Percentiles rank a stretch among this genome's conserved stretches.
Conservation (phyloP, 2,888 invertebrate genomes). For the Pseudanteris insignis region DNA sequence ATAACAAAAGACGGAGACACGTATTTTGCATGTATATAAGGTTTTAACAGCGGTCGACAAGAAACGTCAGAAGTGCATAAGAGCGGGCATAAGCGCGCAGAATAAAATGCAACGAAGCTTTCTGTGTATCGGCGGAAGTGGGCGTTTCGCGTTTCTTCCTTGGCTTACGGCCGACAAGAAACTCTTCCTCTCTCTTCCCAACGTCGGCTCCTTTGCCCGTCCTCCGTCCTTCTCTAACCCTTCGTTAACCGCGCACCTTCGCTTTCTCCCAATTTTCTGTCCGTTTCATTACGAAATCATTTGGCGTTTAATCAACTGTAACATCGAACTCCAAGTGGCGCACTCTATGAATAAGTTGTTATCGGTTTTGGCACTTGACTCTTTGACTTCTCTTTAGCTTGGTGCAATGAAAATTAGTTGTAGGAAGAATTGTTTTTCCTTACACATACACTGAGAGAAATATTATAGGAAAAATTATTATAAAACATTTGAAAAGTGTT, state of each 20-base stretch:
- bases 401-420: no score
- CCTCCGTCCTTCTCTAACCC: constrained; percentile 10
- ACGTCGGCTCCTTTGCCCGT: constrained; percentile 26
- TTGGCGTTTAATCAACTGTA: constrained; percentile 62
- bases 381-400: no score
- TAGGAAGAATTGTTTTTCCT: no score
- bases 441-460: no score
- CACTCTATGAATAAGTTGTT: constrained; percentile 58
- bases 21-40: neutral
- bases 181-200: constrained; percentile 46
- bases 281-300: constrained; percentile 49
- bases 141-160: constrained; percentile 57
- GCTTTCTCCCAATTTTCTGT: neutral
- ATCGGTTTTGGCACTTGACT: constrained; percentile 50
- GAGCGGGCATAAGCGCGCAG: constrained; percentile 15
- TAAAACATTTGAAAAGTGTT: no score
- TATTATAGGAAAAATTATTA: no score
- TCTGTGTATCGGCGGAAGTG: constrained; percentile 59
- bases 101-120: constrained; percentile 42
- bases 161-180: constrained; percentile 47
- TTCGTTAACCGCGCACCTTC: constrained; percentile 2
- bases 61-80: constrained; percentile 29
- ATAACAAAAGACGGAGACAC: neutral
- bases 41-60: constrained; percentile 4
- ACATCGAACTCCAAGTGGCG: constrained; percentile 52